Base-by-base conservation (phyloP, 2,888 invertebrate species). In the Euproctis similis region DNA sequence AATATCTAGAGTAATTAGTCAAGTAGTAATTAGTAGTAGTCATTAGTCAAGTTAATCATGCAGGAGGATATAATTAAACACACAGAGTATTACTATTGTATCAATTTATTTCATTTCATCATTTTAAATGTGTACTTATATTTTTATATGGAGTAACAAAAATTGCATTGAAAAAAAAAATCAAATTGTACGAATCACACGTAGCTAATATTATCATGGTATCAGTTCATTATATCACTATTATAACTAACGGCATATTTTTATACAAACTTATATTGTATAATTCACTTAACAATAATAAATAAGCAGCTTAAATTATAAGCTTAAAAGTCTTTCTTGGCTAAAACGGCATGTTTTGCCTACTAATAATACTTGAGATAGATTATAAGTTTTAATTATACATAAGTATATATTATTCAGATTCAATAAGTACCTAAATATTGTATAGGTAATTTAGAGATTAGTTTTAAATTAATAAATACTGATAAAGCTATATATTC, bases 311-410 rank as follows among this genome's bases (percentile, higher is more conserved):
- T 66, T 74, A n/a, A n/a, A 58, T 55, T 59, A 59, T 60, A 67
- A 59, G 50, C 62, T 70, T 71, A 73, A 66, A 78, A 81, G 80
- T 78, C 78, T 80, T 81, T 77, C 70, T 65, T 70, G 71, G 67
- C 72, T 76, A 72, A 63, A 67, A 56, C 60, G 73, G 74, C 74
- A 64, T 53, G 42, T 44, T 42, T 48, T 59, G 67, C 76, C 72
- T 55, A 36, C 65, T 66, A 67, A 61, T 74, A 75, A 75, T 74
- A 75, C 58, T 63, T 53, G 59, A 62, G 52, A 71, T 46, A 51
- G 47, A 48, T 47, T 14, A 32, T 49, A 53, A 56, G 43, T 51
- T 28, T 59, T 39, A 47, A 43, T 47, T 40, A 36, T 53, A 54
- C 53, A 57, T 48, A 52, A 57, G 59, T 55, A 59, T 48, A 51